Evolutionary conservation across 2,797 vertebrate species (phyloP).

Genomic region (Falco peregrinus): DNA sequence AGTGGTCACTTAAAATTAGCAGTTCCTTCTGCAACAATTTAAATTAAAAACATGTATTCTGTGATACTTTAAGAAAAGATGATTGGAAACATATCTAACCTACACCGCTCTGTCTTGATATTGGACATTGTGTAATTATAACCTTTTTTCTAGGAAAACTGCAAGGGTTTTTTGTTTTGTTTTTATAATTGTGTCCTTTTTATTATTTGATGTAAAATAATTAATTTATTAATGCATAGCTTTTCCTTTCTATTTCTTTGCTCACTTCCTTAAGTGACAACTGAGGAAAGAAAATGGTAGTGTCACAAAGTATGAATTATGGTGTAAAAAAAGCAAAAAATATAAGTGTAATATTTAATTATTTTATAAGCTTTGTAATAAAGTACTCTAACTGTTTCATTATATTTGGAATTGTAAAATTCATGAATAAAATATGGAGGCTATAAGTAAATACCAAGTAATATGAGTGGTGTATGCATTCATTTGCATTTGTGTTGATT

Average conservation of each 20-base stretch:
- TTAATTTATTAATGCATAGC: constrained; percentile 85
- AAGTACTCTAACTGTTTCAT: constrained; percentile 78
- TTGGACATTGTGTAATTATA: constrained; percentile 31
- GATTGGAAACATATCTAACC: constrained; percentile 47
- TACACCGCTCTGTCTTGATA: constrained; percentile 4
- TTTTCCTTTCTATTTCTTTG: constrained; percentile 74
- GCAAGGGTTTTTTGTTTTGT: constrained; percentile 46
- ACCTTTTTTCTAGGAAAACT: constrained; percentile 58
- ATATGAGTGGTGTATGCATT: background rate
- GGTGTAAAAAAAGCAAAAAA: constrained; percentile 75
- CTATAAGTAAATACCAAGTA: background rate
- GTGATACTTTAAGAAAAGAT: constrained; percentile 32
- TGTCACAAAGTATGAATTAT: constrained; percentile 76
- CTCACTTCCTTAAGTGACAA: constrained; percentile 68
- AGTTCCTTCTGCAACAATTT: constrained; percentile 59
- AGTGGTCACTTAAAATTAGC: constrained; percentile 75
- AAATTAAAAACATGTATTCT: constrained; percentile 63
- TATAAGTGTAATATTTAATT: constrained; percentile 87
- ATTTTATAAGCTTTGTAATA: constrained; percentile 86
- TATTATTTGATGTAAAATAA: constrained; percentile 81
- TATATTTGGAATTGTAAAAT: constrained; percentile 73
- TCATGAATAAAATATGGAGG: constrained; percentile 67
- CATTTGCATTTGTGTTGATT: background rate
- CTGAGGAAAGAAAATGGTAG: constrained; percentile 66
- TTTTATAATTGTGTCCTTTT: constrained; percentile 74